Evolutionary conservation across 2,113 vertebrate species (phyloP).

Genomic region (Phalacrocorax carbo): DNA sequence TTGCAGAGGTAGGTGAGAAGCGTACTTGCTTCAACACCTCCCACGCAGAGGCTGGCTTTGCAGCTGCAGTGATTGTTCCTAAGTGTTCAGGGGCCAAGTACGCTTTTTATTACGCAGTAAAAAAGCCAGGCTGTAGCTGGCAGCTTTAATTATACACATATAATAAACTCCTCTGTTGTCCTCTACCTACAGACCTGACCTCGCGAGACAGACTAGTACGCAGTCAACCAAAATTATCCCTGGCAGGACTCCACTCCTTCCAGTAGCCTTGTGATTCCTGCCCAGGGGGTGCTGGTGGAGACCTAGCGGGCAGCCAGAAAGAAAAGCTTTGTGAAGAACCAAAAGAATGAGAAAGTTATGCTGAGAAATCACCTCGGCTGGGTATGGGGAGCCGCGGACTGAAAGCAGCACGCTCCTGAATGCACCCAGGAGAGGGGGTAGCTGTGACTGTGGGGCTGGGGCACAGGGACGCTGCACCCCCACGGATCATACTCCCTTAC

Average conservation of each 20-base stretch:
- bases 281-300: neutral
- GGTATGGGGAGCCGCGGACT: neutral
- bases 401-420: rapidly evolving
- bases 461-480: neutral
- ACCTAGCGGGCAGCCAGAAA: neutral
- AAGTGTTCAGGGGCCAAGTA: neutral
- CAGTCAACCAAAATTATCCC: neutral
- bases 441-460: rapidly evolving
- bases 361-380: neutral
- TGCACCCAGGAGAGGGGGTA: neutral
- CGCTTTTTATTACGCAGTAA: neutral
- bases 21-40: neutral
- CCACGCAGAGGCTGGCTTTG: neutral
- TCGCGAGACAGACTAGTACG: neutral
- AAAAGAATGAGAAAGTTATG: neutral
- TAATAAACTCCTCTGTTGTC: neutral
- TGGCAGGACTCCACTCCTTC: neutral
- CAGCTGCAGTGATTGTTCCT: conserved; percentile 24
- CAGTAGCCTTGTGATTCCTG: neutral
- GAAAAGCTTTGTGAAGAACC: neutral
- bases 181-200: conserved; percentile 8
- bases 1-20: neutral
- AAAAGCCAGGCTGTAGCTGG: neutral
- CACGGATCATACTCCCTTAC: rapidly evolving
- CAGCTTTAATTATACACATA: neutral